Evolutionary conservation across 1,140 invertebrate genomes (phyloP), one percentile per base, ranked within the genome.

Genomic region (Drosophila sturtevanti): DNA sequence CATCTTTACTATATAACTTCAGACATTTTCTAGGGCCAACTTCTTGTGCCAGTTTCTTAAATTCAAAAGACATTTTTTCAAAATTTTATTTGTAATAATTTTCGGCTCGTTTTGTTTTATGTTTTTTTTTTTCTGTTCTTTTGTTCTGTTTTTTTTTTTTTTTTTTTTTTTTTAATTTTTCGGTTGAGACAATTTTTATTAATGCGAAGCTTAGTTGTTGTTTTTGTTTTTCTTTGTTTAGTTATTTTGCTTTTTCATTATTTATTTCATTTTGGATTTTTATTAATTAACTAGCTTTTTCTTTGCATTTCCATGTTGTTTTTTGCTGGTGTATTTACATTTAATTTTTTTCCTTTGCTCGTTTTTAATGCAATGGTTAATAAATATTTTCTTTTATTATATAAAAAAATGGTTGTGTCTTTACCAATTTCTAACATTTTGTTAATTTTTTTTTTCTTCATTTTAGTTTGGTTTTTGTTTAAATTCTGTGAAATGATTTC

Each of bases 101-200:
- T 54, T 48, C 41, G 41, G 41, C 41, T 48, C 18, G 16, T 48
- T 48, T 18, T 48, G 9, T 48, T 44, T 48, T 48, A 11, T 48
- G 24, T 64, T 64, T 64, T 55, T 52, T n/a, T 51, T 37, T 64
- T 70, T 16, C n/a, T 73, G 16, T 41, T 38, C 63, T 67, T 22
- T 18, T 72, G 14, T 61, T 56, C 27, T 63, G 77, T 73, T 77
- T 51, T 35, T 63, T 80, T 73, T 77, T 51, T 73, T 21, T 41
- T 35, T 66, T 62, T 22, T 18, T 72, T 22, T 61, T 56, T 82
- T 55, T 21, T 35, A 68, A 61, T 41, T 63, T 80, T 73, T 77
- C 41, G 60, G 61, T 86, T 86, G 82, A 85, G 84, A 89, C 77
- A 75, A 82, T 82, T 73, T 89, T 89, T 89, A 89, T 89, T 89